Conservation (phyloP, 2,113 vertebrate genomes). For the Calidris pugnax region DNA sequence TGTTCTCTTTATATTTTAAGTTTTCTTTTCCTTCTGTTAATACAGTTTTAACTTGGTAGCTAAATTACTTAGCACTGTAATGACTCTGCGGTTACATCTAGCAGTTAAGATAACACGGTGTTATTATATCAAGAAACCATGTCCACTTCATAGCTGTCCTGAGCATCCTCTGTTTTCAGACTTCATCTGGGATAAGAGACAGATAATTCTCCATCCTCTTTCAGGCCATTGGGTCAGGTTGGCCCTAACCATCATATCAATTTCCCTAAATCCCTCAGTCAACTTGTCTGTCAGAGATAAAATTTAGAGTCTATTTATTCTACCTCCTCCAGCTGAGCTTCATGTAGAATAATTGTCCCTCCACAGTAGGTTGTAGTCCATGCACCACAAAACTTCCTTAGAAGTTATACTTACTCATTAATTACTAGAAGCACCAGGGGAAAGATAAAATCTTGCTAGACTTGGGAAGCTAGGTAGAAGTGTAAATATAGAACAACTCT, state of each 20-base stretch:
- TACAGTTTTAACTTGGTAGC: neutral
- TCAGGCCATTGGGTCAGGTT: neutral
- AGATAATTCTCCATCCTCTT: constrained; percentile 11
- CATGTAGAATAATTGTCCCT: neutral
- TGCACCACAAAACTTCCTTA: constrained; percentile 15
- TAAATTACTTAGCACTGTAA: neutral
- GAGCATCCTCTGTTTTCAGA: constrained; percentile 8
- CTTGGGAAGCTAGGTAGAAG: constrained; percentile 21
- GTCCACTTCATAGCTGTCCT: neutral
- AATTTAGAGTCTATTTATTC: constrained; percentile 27
- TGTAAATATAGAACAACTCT: neutral
- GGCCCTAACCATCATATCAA: neutral
- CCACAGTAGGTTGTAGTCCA: neutral
- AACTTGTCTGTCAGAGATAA: neutral
- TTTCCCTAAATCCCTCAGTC: constrained; percentile 17
- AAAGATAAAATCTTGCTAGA: neutral
- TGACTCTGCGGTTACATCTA: neutral
- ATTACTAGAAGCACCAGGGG: neutral
- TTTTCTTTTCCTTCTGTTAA: neutral
- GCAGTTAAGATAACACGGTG: neutral
- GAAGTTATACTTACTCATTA: constrained; percentile 22
- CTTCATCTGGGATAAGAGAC: neutral
- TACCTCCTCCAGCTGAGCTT: neutral
- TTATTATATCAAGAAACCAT: neutral
- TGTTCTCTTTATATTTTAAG: neutral